Evolutionary conservation across 2,888 invertebrate genomes (phyloP), one percentile per base, ranked within the genome.

Genomic region (Augochlorella aurata): DNA sequence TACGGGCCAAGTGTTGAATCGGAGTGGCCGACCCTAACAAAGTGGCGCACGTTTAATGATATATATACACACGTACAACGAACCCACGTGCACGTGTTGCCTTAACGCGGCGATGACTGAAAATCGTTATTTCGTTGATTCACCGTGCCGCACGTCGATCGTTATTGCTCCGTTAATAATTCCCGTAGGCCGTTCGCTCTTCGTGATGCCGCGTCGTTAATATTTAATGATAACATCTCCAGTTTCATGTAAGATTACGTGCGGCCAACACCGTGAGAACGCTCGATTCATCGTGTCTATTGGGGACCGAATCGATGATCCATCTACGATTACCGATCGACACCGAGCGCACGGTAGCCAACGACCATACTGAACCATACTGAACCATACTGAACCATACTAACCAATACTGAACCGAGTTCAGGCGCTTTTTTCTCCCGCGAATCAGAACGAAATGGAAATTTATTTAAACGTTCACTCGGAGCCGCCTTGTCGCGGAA

Each of bases 121-220:
- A 92, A 93, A 93, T 92, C 92, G 92, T 92, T 92, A 92, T 89
- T 90, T 88, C 85, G 86, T 91, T 89, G 89, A 90, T 90, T 89
- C 85, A 83, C 81, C 83, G 82, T 84, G 78, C 81, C 67, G 80
- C 80, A 84, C 83, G 83, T 88, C 89, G 87, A 88, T 87, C 89
- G 82, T 87, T 89, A 88, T 87, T 84, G 85, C 78, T 82, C 84
- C 85, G 81, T 89, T 89, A 89, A 89, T 89, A 88, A 89, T 89
- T 89, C 85, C 50, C 79, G 67, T 82, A 80, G 86, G 82, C 85
- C 82, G 29, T 88, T 86, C 85, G 79, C 78, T 85, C 77, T 83
- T 85, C 85, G 86, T 85, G 88, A 87, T 84, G 74, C 73, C 78
- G 78, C 77, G 77, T 78, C 85, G 75, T 89, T 85, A 89, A 89